A percentile compares a stretch with the other conserved stretches of the same genome.
Conservation (phyloP, 2,888 invertebrate species). For the Julus scandinavius region DNA sequence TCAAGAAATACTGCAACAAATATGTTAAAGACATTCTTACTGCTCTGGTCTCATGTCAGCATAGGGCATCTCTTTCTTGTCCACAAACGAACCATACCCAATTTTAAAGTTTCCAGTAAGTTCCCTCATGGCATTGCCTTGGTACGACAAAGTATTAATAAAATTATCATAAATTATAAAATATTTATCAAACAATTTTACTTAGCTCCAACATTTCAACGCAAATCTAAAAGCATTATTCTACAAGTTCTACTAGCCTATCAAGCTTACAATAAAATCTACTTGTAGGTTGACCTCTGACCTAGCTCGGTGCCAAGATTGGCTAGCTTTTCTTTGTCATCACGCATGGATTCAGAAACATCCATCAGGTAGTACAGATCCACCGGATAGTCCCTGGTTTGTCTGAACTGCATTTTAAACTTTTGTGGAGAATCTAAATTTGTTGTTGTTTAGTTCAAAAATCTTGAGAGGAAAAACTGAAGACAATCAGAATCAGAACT, state of each 20-base stretch:
- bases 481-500: not conserved
- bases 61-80: slow-evolving; percentile 67
- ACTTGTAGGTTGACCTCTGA: slow-evolving; percentile 66
- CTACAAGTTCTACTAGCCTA: not conserved
- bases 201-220: not conserved
- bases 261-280: not conserved
- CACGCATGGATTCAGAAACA: slow-evolving; percentile 97
- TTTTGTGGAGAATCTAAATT: slow-evolving; percentile 70
- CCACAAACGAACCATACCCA: slow-evolving; percentile 65
- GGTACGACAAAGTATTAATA: not conserved
- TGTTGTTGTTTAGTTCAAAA: not conserved
- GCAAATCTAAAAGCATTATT: not conserved
- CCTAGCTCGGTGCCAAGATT: slow-evolving; percentile 83
- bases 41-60: slow-evolving; percentile 65
- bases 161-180: not conserved
- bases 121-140: slow-evolving; percentile 77
- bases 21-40: slow-evolving; percentile 58
- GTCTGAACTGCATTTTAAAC: slow-evolving; percentile 71
- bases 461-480: not conserved
- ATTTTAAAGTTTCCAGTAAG: slow-evolving; percentile 69
- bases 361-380: slow-evolving; percentile 99
- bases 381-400: slow-evolving; percentile 88
- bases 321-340: slow-evolving; percentile 96
- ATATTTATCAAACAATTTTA: not conserved
- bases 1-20: not conserved